A percentile compares a stretch with the other conserved stretches of the same genome.
Evolutionary conservation across 2,113 vertebrate species (phyloP).

Genomic region (Oreotrochilus melanogaster): DNA sequence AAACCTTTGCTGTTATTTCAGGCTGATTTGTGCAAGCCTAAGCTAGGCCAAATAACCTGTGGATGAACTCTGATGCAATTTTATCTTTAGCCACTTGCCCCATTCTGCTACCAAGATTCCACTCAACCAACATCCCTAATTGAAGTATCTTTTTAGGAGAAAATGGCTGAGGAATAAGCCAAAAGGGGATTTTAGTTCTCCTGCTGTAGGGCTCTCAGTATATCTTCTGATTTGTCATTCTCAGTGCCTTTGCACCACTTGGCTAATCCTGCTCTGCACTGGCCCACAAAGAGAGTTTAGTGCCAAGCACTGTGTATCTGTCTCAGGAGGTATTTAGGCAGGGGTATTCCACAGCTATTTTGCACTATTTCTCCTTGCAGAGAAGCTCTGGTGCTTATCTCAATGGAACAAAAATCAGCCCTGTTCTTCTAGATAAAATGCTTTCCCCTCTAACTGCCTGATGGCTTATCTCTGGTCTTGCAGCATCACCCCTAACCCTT

Average conservation of each 20-base stretch:
- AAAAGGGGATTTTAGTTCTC: not conserved
- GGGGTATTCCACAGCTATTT: slow-evolving; percentile 41
- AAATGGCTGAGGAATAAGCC: not conserved
- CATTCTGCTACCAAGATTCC: not conserved
- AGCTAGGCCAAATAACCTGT: not conserved
- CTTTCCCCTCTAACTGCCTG: slow-evolving; percentile 82
- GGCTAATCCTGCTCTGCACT: rapidly evolving
- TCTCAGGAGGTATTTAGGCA: not conserved
- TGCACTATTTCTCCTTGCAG: slow-evolving; percentile 31
- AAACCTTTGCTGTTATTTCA: not conserved
- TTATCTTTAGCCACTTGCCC: slow-evolving; percentile 31
- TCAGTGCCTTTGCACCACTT: not conserved
- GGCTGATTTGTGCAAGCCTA: not conserved
- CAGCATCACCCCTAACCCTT: slow-evolving; percentile 78
- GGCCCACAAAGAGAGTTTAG: not conserved
- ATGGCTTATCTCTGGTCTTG: slow-evolving; percentile 81
- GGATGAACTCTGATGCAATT: not conserved
- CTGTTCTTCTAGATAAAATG: slow-evolving; percentile 84
- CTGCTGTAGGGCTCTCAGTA: not conserved
- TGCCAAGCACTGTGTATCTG: not conserved
- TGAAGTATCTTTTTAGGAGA: not conserved
- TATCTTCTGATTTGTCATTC: not conserved
- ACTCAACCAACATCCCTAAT: slow-evolving; percentile 57
- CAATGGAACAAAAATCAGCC: slow-evolving; percentile 79
- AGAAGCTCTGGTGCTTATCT: slow-evolving; percentile 77